Percentiles rank a stretch among this genome's conserved stretches.
These are phyloP conservation scores for Diaperis boleti DNA, from an alignment of 2,888 invertebrate species.

Conservation along the genomic window DNA sequence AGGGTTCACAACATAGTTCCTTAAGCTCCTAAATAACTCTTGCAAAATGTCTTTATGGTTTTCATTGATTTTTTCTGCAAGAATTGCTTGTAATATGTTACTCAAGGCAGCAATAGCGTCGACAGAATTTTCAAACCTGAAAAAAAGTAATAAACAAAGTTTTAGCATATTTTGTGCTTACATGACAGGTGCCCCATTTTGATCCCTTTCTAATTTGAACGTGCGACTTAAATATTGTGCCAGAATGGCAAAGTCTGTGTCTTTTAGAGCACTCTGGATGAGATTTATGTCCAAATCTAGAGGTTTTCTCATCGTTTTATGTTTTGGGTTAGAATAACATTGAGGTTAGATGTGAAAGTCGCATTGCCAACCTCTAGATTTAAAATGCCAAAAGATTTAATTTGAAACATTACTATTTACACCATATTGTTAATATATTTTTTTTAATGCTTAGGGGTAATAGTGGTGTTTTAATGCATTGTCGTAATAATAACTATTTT, in stretches of 20 bases:
- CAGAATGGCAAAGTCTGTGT: slow-evolving; percentile 68
- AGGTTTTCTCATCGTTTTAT: too few species aligned
- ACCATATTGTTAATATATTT: too few species aligned
- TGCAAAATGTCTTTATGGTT: slow-evolving; percentile 22
- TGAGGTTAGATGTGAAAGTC: too few species aligned
- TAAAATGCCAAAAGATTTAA: too few species aligned
- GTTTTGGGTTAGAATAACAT: too few species aligned
- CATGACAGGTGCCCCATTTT: slow-evolving; percentile 64
- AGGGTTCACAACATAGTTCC: slow-evolving; percentile 70
- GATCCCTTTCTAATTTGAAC: slow-evolving; percentile 68
- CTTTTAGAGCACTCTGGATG: slow-evolving; percentile 2
- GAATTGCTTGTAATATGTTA: slow-evolving; percentile 22
- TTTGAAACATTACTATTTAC: too few species aligned
- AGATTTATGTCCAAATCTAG: background rate
- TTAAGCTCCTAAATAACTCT: slow-evolving; percentile 69
- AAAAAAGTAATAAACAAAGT: slow-evolving; percentile 62
- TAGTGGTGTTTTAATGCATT: too few species aligned
- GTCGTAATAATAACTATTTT: too few species aligned
- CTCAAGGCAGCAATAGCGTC: slow-evolving; percentile 34
- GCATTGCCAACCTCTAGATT: too few species aligned
- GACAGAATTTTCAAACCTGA: slow-evolving; percentile 69
- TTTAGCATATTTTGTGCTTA: slow-evolving; percentile 15
- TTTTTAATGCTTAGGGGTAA: too few species aligned
- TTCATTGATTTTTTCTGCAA: background rate
- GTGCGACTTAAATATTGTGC: slow-evolving; percentile 70